phyloP scores from a whole-genome alignment of 2,888 invertebrate species.

The Plutella xylostella region DNA sequence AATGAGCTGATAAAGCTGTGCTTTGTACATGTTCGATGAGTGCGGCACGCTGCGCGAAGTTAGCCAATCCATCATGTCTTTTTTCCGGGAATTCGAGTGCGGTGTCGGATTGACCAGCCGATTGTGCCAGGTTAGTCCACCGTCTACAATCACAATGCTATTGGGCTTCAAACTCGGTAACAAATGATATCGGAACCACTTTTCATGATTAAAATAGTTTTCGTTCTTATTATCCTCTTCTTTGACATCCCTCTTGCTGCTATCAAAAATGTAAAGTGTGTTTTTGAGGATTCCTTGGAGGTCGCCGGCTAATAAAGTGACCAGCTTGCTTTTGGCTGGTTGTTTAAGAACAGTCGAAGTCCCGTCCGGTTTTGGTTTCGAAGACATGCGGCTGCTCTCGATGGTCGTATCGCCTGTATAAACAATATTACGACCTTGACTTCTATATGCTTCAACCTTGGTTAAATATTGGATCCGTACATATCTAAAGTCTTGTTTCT shows the following conservation, averaged over 20 bases:
- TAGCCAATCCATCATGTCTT: conserved; percentile 28
- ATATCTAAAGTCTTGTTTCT: conserved; percentile 26
- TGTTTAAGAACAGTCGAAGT: conserved; percentile 25
- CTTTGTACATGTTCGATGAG: conserved; percentile 25
- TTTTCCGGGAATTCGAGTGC: conserved; percentile 25
- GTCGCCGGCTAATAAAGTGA: conserved; percentile 25
- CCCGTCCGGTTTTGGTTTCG: conserved; percentile 25
- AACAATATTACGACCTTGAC: conserved; percentile 25
- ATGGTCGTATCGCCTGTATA: conserved; percentile 25
- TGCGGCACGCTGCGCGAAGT: conserved; percentile 22
- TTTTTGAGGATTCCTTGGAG: conserved; percentile 21
- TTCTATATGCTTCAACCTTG: conserved; percentile 24
- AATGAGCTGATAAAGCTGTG: conserved; percentile 25
- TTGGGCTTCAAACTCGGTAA: conserved; percentile 24
- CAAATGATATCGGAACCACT: conserved; percentile 26
- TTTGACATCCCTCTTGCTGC: conserved; percentile 25
- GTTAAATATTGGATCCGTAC: conserved; percentile 26
- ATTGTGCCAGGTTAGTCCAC: conserved; percentile 24
- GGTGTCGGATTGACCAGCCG: conserved; percentile 23
- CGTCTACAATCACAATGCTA: conserved; percentile 26
- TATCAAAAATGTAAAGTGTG: conserved; percentile 24
- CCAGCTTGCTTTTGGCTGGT: conserved; percentile 24
- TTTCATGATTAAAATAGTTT: conserved; percentile 26
- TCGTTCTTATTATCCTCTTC: conserved; percentile 25
- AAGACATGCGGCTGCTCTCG: conserved; percentile 25